phyloP scores from a whole-genome alignment of 2,888 invertebrate genomes.

The Perdita meconis region DNA sequence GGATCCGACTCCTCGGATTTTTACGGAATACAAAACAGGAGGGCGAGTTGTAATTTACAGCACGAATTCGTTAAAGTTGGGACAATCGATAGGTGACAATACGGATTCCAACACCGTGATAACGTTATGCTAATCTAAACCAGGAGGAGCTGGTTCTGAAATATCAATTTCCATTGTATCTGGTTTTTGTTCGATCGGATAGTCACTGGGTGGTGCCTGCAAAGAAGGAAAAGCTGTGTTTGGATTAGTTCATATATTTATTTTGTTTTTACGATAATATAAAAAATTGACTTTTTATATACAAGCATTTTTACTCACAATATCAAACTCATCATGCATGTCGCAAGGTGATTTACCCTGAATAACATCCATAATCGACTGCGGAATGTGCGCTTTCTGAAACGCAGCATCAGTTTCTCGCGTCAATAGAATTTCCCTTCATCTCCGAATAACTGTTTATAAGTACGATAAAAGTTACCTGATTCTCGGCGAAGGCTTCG shows the following conservation, averaged over 20 bases:
- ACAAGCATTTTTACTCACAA: constrained; percentile 76
- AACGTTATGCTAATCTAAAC: constrained; percentile 81
- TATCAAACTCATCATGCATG: constrained; percentile 82
- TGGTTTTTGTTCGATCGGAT: constrained; percentile 76
- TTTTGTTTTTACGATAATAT: constrained; percentile 54
- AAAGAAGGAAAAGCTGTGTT: constrained; percentile 62
- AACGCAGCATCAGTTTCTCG: constrained; percentile 47
- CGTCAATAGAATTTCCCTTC: neutral
- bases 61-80: constrained; percentile 62
- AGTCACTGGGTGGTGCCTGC: constrained; percentile 81
- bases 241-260: constrained; percentile 60
- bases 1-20: constrained; percentile 35
- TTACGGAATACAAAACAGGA: constrained; percentile 22
- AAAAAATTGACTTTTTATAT: constrained; percentile 58
- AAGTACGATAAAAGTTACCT: constrained; percentile 84
- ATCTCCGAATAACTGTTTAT: neutral
- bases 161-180: constrained; percentile 77
- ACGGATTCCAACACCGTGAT: constrained; percentile 67
- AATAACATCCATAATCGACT: constrained; percentile 88
- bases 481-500: constrained; percentile 88
- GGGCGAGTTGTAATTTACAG: constrained; percentile 61
- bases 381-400: constrained; percentile 89
- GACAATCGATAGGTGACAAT: constrained; percentile 80
- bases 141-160: constrained; percentile 84
- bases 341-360: constrained; percentile 80